Base-by-base conservation (phyloP, 2,113 vertebrate genomes). In the Rutilus rutilus region DNA sequence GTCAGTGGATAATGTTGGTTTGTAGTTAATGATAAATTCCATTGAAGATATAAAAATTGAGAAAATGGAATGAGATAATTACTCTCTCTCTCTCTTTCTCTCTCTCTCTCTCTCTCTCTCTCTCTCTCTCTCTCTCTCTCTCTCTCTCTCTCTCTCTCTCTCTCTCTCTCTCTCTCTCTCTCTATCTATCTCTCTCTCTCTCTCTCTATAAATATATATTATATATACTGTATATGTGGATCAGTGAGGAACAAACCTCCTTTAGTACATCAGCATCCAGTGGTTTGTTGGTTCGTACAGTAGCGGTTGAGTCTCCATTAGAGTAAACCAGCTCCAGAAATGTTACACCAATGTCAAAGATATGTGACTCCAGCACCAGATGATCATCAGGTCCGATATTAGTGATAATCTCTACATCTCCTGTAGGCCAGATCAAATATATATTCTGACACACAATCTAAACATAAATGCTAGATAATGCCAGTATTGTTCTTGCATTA, bases 241-340 rank as follows among this genome's bases (percentile, higher is more conserved):
- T 39, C 25, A 75, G 11, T 30, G 27, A 30, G 23, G 39, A 23
- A 67, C 69, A 78, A 47, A 89, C 88, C 86, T 82, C 30, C 3
- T 5, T 3, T 11, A 89, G 76, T 21, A 0, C 8, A 6, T 94
- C 92, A 25, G 93, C 92, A n/a, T 94, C 92, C 71, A 95, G 90
- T 2, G 78, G 17, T 77, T 76, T 89, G 12, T 3, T 90, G 50
- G 94, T 94, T 59, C 59, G 86, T 62, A 95, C 85, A 0, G 25
- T 89, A 0, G 91, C 92, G 3, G 0, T 90, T 1, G 76, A 27
- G 0, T 83, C 57, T 52, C 89, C 93, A 0, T 5, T 4, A 0
- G 36, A 64, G 57, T 88, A 85, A 50, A 0, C 59, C 71, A 94
- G 76, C 64, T 92, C 84, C 82, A 94, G 78, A 50, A 86, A 94